These are phyloP conservation scores for Cremastinae sp. DNA, from an alignment of 2,888 invertebrate species.

Conservation along the genomic window DNA sequence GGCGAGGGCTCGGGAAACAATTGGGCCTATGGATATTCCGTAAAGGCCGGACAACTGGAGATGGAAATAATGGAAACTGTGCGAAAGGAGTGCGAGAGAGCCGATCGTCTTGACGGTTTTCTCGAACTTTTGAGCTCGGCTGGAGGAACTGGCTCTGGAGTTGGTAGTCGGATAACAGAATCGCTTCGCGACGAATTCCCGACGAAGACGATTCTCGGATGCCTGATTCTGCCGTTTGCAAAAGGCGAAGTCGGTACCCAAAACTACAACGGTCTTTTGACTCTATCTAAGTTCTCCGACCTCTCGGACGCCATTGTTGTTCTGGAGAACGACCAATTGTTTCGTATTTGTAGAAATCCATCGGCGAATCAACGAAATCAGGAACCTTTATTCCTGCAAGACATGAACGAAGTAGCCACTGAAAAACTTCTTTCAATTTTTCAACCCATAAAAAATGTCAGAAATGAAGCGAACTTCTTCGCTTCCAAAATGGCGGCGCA, in stretches of 20 bases:
- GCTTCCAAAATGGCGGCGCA: slow-evolving; percentile 79
- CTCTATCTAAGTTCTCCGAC: slow-evolving; percentile 80
- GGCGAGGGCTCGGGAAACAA: slow-evolving; percentile 82
- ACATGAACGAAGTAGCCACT: slow-evolving; percentile 81
- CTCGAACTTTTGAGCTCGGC: slow-evolving; percentile 81
- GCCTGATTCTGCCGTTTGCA: slow-evolving; percentile 80
- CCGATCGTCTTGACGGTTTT: slow-evolving; percentile 79
- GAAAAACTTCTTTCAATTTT: slow-evolving; percentile 80
- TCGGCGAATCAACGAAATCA: slow-evolving; percentile 49
- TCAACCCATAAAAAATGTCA: slow-evolving; percentile 76
- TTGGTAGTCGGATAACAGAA: slow-evolving; percentile 80
- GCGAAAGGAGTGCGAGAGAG: slow-evolving; percentile 79
- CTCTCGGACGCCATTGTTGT: slow-evolving; percentile 78
- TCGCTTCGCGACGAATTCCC: slow-evolving; percentile 79
- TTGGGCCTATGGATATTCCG: slow-evolving; percentile 81
- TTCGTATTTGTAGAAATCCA: slow-evolving; percentile 77
- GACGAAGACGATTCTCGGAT: slow-evolving; percentile 79
- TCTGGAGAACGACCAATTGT: slow-evolving; percentile 81
- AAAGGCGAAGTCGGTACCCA: slow-evolving; percentile 82
- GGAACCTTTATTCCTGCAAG: slow-evolving; percentile 74
- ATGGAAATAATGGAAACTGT: slow-evolving; percentile 77
- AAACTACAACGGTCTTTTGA: slow-evolving; percentile 81
- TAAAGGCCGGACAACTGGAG: slow-evolving; percentile 77
- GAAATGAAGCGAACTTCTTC: slow-evolving; percentile 71
- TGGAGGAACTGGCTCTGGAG: slow-evolving; percentile 82